Conservation (phyloP, 2,797 vertebrate species). For the Taeniopygia guttata region DNA sequence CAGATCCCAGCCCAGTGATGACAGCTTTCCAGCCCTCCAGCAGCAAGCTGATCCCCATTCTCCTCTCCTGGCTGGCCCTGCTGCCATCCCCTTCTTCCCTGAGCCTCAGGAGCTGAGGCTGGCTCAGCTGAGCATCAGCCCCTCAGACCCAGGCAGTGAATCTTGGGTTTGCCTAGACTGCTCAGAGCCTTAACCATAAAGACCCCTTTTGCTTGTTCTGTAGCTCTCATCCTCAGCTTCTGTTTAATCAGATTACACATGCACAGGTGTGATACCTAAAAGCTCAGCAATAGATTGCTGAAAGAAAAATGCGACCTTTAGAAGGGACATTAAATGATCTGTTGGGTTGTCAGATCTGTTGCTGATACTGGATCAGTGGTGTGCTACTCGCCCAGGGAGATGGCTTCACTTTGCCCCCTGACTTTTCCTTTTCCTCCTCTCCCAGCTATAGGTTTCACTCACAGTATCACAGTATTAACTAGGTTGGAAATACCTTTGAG, state of each 20-base stretch:
- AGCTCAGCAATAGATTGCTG: neutral
- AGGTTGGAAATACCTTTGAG: neutral
- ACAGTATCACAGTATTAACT: neutral
- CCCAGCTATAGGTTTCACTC: neutral
- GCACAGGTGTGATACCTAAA: neutral
- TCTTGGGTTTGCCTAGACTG: neutral
- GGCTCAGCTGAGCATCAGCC: neutral
- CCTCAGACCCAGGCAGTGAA: neutral
- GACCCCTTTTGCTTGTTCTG: neutral
- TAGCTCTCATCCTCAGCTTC: neutral
- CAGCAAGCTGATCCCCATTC: neutral
- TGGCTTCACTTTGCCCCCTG: neutral
- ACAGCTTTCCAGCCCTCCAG: neutral
- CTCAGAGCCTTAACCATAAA: neutral
- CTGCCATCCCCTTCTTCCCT: neutral
- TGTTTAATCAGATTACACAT: neutral
- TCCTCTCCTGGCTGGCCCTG: neutral
- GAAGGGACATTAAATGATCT: neutral
- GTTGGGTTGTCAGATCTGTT: neutral
- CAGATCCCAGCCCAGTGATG: rapidly evolving
- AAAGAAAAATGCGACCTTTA: neutral
- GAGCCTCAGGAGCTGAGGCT: neutral
- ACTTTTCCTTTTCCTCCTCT: neutral
- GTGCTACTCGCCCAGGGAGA: neutral
- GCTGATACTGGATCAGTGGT: neutral